These are phyloP conservation scores for Callorhinus ursinus DNA, from an alignment of 2,113 vertebrate genomes.

Conservation along the genomic window DNA sequence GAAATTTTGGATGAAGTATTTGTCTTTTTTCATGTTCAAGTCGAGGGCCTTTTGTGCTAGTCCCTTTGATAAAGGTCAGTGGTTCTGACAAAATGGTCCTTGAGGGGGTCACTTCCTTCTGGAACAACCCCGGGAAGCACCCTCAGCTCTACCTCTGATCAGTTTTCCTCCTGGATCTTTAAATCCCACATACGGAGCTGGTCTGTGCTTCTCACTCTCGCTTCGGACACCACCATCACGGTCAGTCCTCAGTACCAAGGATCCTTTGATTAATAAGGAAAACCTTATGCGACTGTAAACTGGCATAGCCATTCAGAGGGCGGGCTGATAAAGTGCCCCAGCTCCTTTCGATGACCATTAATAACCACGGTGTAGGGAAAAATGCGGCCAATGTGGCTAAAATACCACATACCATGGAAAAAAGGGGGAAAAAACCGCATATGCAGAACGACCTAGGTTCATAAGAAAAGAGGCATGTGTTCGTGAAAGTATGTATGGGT, in stretches of 20 bases:
- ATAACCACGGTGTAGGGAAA: not conserved
- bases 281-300: not conserved
- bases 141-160: not conserved
- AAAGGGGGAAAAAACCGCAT: not conserved
- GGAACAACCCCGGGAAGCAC: not conserved
- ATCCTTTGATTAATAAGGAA: not conserved
- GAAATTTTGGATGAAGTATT: not conserved
- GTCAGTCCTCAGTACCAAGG: not conserved
- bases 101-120: not conserved
- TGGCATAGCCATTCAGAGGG: not conserved
- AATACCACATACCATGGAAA: not conserved
- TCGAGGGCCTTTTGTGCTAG: not conserved
- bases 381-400: not conserved
- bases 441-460: not conserved
- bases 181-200: not conserved
- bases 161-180: constrained; percentile 8
- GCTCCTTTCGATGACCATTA: not conserved
- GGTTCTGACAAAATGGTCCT: not conserved
- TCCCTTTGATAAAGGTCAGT: constrained; percentile 5
- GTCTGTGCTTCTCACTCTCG: not conserved
- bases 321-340: not conserved
- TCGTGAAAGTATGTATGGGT: not conserved
- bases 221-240: not conserved
- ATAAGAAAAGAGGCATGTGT: not conserved
- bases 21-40: not conserved